Conservation (phyloP, 2,113 vertebrate species). For the Alethe diademata region DNA sequence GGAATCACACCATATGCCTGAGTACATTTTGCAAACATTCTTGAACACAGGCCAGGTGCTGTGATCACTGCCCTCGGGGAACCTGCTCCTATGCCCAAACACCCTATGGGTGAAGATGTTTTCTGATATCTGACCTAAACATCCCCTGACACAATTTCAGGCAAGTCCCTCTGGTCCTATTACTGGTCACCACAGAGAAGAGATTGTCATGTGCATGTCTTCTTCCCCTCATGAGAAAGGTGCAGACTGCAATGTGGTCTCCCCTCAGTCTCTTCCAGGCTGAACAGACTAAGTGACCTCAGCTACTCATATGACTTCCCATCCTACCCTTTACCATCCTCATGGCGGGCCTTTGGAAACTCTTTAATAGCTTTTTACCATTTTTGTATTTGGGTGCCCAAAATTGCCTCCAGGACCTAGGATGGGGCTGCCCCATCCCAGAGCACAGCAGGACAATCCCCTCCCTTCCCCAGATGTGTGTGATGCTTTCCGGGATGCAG, state of each 20-base stretch:
- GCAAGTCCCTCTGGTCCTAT: background rate
- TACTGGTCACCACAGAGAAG: background rate
- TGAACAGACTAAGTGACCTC: background rate
- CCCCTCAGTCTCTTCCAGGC: background rate
- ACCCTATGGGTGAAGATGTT: background rate
- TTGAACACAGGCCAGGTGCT: background rate
- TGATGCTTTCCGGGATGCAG: fast-evolving
- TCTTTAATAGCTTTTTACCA: background rate
- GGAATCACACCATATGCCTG: background rate
- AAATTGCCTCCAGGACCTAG: fast-evolving
- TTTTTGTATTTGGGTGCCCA: background rate
- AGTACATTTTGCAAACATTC: background rate
- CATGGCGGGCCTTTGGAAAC: background rate
- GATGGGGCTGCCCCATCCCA: fast-evolving
- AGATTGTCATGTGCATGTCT: background rate
- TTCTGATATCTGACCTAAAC: background rate
- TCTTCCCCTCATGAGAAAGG: background rate
- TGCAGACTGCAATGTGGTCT: background rate
- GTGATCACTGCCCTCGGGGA: background rate
- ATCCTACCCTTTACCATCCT: background rate
- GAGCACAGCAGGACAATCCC: background rate
- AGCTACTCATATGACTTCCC: background rate
- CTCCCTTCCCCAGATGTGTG: fast-evolving
- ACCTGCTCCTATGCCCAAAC: background rate
- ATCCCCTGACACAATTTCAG: background rate